Percentiles rank a stretch among this genome's conserved stretches.
These are phyloP conservation scores for Channa maculata DNA, from an alignment of 2,113 vertebrate genomes.

Conservation along the genomic window DNA sequence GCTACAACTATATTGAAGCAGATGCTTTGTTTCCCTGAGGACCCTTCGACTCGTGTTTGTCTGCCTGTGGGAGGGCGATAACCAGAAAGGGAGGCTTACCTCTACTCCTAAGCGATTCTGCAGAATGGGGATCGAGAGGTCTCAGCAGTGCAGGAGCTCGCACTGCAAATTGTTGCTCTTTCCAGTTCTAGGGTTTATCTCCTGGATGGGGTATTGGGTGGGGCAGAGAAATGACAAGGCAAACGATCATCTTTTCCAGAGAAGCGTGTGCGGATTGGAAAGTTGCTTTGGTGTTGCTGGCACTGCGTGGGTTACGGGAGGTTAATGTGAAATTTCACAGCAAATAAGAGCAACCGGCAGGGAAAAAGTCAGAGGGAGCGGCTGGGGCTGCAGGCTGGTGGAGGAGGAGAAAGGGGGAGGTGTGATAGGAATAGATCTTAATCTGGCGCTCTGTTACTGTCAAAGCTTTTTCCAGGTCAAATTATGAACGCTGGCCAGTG, in stretches of 20 bases:
- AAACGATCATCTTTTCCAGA: slow-evolving; percentile 70
- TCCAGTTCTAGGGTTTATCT: slow-evolving; percentile 70
- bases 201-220: slow-evolving; percentile 12
- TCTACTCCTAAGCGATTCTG: slow-evolving; percentile 70
- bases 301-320: slow-evolving; percentile 58
- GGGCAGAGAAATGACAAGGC: slow-evolving; percentile 65
- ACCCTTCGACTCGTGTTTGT: slow-evolving; percentile 21
- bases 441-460: slow-evolving; percentile 82
- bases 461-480: slow-evolving; percentile 81
- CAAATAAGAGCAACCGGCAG: slow-evolving; percentile 53
- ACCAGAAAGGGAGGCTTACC: slow-evolving; percentile 54
- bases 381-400: slow-evolving; percentile 19
- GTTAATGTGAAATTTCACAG: slow-evolving; percentile 79
- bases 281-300: slow-evolving; percentile 61
- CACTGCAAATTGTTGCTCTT: slow-evolving; percentile 71
- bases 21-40: slow-evolving; percentile 12
- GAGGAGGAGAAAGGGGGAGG: slow-evolving; percentile 50
- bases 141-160: slow-evolving; percentile 54
- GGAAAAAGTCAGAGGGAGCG: slow-evolving; percentile 43
- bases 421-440: slow-evolving; percentile 79
- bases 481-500: slow-evolving; percentile 78
- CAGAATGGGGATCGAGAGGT: slow-evolving; percentile 71
- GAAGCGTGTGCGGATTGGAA: slow-evolving; percentile 58
- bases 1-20: slow-evolving; percentile 41
- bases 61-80: slow-evolving; percentile 61